Conservation (phyloP, 2,888 invertebrate genomes). For the Drosophila pegasa region DNA sequence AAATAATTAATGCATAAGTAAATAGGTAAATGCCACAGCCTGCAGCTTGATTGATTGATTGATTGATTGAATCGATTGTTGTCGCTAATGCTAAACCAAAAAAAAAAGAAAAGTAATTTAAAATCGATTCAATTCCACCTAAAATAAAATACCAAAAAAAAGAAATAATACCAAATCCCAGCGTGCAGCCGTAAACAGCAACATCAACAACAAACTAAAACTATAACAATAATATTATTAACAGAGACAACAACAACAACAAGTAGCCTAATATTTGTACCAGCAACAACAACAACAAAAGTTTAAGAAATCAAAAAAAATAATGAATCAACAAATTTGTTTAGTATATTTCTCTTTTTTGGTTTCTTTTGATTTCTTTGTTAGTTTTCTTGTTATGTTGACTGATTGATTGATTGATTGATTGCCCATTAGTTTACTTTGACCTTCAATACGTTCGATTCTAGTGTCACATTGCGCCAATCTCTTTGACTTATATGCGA, state of each 20-base stretch:
- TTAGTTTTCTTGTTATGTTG: slow-evolving; percentile 35
- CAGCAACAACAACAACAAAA: slow-evolving; percentile 30
- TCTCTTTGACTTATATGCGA: slow-evolving; percentile 54
- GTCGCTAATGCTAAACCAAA: slow-evolving; percentile 43
- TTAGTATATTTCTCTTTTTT: slow-evolving; percentile 13
- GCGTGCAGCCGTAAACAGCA: slow-evolving; percentile 47
- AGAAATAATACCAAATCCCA: slow-evolving; percentile 23
- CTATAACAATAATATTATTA: slow-evolving; percentile 41
- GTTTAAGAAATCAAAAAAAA: slow-evolving; percentile 13
- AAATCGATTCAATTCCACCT: slow-evolving; percentile 46
- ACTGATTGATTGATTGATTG: slow-evolving; percentile 35
- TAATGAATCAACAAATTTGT: slow-evolving; percentile 8
- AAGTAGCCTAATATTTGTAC: slow-evolving; percentile 66
- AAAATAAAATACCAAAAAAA: slow-evolving; percentile 11
- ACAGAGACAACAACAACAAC: slow-evolving; percentile 33
- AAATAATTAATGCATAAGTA: slow-evolving; percentile 65
- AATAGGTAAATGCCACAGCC: slow-evolving; percentile 65
- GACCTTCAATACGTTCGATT: slow-evolving; percentile 36
- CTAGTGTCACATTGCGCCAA: slow-evolving; percentile 46
- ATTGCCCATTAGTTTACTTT: slow-evolving; percentile 29
- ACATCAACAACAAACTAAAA: slow-evolving; percentile 38
- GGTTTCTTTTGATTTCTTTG: slow-evolving; percentile 28
- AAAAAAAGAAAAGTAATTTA: slow-evolving; percentile 17
- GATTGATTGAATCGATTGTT: slow-evolving; percentile 70
- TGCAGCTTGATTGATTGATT: slow-evolving; percentile 72